Evolutionary conservation across 2,113 vertebrate species (phyloP), one percentile per base, ranked within the genome.

Genomic region (Pholis gunnellus): DNA sequence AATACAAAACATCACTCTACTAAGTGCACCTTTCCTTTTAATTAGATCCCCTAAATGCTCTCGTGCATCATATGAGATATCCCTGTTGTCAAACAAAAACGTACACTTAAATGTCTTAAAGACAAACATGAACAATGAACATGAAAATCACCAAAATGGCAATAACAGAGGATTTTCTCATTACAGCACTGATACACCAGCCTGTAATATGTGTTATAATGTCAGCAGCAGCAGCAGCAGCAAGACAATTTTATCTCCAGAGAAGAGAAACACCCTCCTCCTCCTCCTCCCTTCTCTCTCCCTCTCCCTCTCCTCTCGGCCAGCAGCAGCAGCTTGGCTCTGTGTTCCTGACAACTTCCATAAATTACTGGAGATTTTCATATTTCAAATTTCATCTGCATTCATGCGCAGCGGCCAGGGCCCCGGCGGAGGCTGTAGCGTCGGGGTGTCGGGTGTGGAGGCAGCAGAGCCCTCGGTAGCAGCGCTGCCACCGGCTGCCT

Each of bases 301-400:
- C 1, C 18, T 27, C 40, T 22, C 50, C 3, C 61, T 2, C 75
- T 59, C 75, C 59, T 61, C 72, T 61, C 34, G 1, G 64, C 86
- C 81, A 63, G 66, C 82, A 56, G 64, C 54, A 59, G 70, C 81
- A 64, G 68, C 82, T 96, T 68, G 79, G 79, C 91, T 89, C 85
- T 72, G 96, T 95, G 96, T 96, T 97, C 96, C 96, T 98, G 97
- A 99, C 98, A 99, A 97, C 96, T 96, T 97, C 96, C 97, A 99
- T 99, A 98, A 98, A 99, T 99, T 99, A 99, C 96, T 96, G 96
- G 94, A 95, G 96, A 99, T 99, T 99, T 99, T 99, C 97, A 99
- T 99, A 99, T 99, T 99, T 99, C 97, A 98, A 96, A 98, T 99
- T 98, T 99, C 97, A 98, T 98, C 98, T 99, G 97, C 98, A 99